Evolutionary conservation across 2,888 invertebrate species (phyloP).

Genomic region (Eupithecia tripunctaria): DNA sequence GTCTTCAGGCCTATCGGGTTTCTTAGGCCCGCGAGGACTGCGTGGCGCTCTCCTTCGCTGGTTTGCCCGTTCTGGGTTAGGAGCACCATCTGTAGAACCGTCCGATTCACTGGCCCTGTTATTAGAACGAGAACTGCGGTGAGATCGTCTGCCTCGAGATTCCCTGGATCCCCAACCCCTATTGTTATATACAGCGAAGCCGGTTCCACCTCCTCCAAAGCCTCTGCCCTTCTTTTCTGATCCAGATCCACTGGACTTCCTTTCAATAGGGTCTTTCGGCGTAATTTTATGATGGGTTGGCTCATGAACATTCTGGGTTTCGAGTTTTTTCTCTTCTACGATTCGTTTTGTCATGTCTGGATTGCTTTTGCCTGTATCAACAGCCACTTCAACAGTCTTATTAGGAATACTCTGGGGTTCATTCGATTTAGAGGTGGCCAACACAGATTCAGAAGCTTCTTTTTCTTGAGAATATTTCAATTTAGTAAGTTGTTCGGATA

Average conservation of each 20-base stretch:
- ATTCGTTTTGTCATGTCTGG: conserved; percentile 61
- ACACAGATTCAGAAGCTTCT: conserved; percentile 71
- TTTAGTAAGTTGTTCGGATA: conserved; percentile 62
- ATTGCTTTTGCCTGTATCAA: conserved; percentile 60
- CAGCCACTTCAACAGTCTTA: conserved; percentile 61
- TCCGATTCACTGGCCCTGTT: conserved; percentile 88
- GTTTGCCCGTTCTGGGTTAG: conserved; percentile 77
- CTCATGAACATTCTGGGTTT: conserved; percentile 65
- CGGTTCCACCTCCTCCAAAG: conserved; percentile 69
- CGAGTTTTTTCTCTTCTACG: conserved; percentile 70
- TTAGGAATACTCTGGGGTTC: conserved; percentile 59
- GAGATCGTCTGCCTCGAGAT: conserved; percentile 80
- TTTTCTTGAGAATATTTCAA: conserved; percentile 68
- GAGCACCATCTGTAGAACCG: conserved; percentile 89
- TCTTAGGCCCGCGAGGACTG: conserved; percentile 84
- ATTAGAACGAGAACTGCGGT: conserved; percentile 76
- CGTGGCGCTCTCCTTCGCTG: conserved; percentile 82
- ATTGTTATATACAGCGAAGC: conserved; percentile 76
- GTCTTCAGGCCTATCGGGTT: conserved; percentile 86
- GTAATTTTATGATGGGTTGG: conserved; percentile 67
- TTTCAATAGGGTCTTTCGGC: conserved; percentile 77
- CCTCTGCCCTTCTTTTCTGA: conserved; percentile 83
- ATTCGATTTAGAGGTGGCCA: conserved; percentile 65
- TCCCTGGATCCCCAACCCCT: conserved; percentile 80
- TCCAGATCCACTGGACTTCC: conserved; percentile 77